Percentiles rank a stretch among this genome's conserved stretches.
Evolutionary conservation across 2,888 invertebrate species (phyloP).

Genomic region (Itoplectis maculator): DNA sequence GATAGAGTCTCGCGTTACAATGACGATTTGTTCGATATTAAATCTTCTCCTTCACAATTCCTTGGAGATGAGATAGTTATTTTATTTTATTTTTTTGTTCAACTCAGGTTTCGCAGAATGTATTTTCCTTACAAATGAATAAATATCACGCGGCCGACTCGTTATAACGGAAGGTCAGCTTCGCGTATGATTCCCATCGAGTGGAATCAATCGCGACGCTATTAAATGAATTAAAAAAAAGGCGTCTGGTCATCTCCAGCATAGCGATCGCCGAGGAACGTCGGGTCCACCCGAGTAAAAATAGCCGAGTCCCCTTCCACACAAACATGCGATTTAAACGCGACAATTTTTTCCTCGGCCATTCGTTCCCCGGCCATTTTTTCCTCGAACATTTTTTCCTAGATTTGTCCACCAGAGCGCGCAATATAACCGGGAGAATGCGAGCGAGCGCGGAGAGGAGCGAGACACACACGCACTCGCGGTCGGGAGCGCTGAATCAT

Average conservation of each 20-base stretch:
- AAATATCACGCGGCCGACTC: not conserved
- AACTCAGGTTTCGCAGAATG: slow-evolving; percentile 3
- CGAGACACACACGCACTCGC: slow-evolving; percentile 72
- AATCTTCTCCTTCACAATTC: slow-evolving; percentile 46
- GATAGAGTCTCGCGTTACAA: slow-evolving; percentile 44
- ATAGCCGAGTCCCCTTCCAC: no score
- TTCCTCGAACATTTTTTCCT: no score
- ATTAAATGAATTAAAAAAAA: not conserved
- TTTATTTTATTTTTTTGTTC: slow-evolving; percentile 23
- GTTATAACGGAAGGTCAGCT: not conserved
- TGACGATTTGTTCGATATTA: slow-evolving; percentile 57
- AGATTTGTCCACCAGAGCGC: no score
- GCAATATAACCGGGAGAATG: slow-evolving; percentile 10
- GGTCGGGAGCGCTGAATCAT: slow-evolving; percentile 77
- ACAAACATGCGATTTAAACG: no score
- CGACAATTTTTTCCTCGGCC: no score
- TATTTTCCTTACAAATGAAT: not conserved
- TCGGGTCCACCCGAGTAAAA: no score
- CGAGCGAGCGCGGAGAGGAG: slow-evolving; percentile 58
- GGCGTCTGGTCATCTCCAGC: no score
- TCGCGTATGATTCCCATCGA: not conserved
- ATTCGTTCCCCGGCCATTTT: no score
- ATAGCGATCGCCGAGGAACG: no score
- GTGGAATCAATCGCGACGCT: no score
- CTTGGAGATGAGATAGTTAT: not conserved